Evolutionary conservation across 1,140 invertebrate genomes (phyloP), one percentile per base, ranked within the genome.

Genomic region (Diplogasteroides magnus): DNA sequence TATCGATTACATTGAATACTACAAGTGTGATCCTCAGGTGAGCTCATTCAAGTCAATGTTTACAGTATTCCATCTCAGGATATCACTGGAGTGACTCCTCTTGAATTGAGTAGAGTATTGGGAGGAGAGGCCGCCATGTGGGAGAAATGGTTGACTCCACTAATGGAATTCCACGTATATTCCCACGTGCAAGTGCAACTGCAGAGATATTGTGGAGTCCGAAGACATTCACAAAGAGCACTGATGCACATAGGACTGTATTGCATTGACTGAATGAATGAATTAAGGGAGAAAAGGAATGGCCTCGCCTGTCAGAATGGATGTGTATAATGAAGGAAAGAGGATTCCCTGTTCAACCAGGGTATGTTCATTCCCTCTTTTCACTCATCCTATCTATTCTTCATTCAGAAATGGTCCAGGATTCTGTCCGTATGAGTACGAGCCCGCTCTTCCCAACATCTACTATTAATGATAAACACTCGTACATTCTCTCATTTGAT

Each of bases 81-180:
- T 25, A 6, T 25, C 3, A 23, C 3, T 3, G 23, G 25, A 6
- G 59, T 26, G 59, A 60, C 3, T 13, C 3, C 31, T 15, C 23
- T 61, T 13, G 63, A 56, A 59, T 26, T 3, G 0, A n/a, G 14
- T 14, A 25, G 6, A 57, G n/a, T 72, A 19, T 31, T 63, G 92
- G 93, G 6, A 55, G 93, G 93, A 0, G 92, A 94, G 83, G 90
- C 91, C 1, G 92, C 91, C 76, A 90, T 95, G 89, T 94, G 93
- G 93, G 88, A 32, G 79, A 85, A 70, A 83, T 81, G 58, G 82
- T 85, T 13, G 84, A 85, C 60, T 75, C 68, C 27, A 83, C 83
- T 13, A 85, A 85, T 48, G 37, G 6, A 48, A 6, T 48, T 6
- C 37, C 37, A 19, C 6, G 37, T 11, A 48, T 48, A 48, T 48